These are phyloP conservation scores for Heliconius aoede DNA, from an alignment of 2,888 invertebrate species.

Conservation along the genomic window DNA sequence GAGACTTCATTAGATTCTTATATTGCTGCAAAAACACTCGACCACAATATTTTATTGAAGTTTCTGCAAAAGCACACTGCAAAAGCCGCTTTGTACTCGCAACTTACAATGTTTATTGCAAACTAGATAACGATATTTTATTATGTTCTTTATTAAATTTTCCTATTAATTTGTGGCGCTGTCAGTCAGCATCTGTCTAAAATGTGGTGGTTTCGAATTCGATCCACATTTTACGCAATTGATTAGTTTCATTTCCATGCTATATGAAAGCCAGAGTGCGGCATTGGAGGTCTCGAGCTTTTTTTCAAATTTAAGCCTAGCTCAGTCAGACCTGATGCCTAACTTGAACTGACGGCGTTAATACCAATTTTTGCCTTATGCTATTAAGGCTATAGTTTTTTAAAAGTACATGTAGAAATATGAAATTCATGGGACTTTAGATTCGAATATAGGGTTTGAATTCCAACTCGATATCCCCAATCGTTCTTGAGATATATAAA, in stretches of 20 bases:
- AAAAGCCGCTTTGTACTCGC: conserved; percentile 13
- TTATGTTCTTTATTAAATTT: not conserved
- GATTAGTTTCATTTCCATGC: too few relatives aligned
- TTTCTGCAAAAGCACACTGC: conserved; percentile 8
- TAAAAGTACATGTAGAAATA: too few relatives aligned
- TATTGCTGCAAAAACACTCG: conserved; percentile 8
- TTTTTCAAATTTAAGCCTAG: too few relatives aligned
- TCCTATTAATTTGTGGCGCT: not conserved
- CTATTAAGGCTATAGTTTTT: too few relatives aligned
- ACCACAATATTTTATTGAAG: not conserved
- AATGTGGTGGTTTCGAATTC: not conserved
- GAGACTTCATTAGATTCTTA: not conserved
- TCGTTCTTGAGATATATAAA: not conserved
- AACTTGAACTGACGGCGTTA: too few relatives aligned
- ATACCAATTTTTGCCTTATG: too few relatives aligned
- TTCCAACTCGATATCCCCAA: too few relatives aligned
- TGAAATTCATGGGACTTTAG: too few relatives aligned
- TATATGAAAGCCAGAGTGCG: too few relatives aligned
- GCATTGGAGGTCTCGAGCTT: too few relatives aligned
- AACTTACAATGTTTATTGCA: conserved; percentile 2
- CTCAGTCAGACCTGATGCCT: too few relatives aligned
- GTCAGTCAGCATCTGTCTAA: not conserved
- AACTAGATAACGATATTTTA: conserved; percentile 17
- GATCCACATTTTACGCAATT: not conserved
- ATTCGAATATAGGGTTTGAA: too few relatives aligned